A percentile compares a stretch with the other conserved stretches of the same genome.
Evolutionary conservation across 2,113 vertebrate species (phyloP).

Genomic region (Dolichallabes microphthalmus): DNA sequence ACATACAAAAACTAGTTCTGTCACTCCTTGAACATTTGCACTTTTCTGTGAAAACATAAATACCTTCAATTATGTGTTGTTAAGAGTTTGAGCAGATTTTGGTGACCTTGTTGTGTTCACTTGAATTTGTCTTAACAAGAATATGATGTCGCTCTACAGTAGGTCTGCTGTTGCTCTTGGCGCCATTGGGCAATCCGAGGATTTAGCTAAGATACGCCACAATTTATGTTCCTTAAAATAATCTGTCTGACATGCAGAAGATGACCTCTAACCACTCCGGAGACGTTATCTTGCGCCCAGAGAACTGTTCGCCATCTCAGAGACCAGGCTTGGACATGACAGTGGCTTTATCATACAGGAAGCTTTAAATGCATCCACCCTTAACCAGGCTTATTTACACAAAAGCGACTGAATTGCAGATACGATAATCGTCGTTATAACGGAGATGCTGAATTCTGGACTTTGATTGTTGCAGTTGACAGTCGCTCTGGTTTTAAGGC

Average conservation of each 20-base stretch:
- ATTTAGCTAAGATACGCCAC: conserved; percentile 5
- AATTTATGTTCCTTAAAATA: conserved; percentile 23
- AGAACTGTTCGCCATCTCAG: conserved; percentile 14
- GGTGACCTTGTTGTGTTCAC: not conserved
- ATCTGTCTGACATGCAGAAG: conserved; percentile 29
- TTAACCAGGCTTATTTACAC: conserved; percentile 2
- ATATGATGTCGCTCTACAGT: not conserved
- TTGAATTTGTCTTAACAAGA: not conserved
- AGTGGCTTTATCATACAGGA: not conserved
- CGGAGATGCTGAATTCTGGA: not conserved
- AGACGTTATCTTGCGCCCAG: conserved; percentile 13
- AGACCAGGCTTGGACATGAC: not conserved
- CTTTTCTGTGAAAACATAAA: not conserved
- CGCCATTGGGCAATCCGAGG: not conserved
- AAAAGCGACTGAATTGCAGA: not conserved
- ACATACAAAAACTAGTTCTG: not conserved
- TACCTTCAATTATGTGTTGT: not conserved
- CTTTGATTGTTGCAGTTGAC: not conserved
- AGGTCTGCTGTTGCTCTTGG: not conserved
- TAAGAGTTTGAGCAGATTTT: not conserved
- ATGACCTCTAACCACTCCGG: conserved; percentile 30
- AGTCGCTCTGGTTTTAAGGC: not conserved
- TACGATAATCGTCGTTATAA: not conserved
- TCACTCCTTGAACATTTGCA: not conserved
- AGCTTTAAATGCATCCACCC: not conserved